These are phyloP conservation scores for Agapornis roseicollis DNA, from an alignment of 2,113 vertebrate species.

Conservation along the genomic window DNA sequence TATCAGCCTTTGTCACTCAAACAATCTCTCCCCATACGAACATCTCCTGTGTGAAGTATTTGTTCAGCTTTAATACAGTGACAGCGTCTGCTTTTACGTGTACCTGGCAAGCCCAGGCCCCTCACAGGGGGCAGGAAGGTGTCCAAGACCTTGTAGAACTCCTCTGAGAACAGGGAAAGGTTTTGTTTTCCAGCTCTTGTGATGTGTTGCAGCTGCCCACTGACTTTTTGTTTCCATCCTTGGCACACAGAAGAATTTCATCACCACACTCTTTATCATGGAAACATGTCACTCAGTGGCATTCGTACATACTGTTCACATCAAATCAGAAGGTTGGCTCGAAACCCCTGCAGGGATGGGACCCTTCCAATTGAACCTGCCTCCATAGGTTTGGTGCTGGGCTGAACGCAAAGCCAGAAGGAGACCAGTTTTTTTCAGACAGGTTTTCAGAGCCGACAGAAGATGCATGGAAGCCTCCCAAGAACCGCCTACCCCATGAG, in stretches of 20 bases:
- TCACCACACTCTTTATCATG: slow-evolving; percentile 62
- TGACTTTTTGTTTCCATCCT: slow-evolving; percentile 64
- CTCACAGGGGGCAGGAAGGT: background rate
- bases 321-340: slow-evolving; percentile 62
- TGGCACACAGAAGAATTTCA: slow-evolving; percentile 49
- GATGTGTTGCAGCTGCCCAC: slow-evolving; percentile 63
- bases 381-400: slow-evolving; percentile 42
- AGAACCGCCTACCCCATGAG: slow-evolving; percentile 59
- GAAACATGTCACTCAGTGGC: slow-evolving; percentile 63
- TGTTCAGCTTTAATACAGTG: background rate
- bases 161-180: background rate
- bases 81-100: background rate
- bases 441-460: slow-evolving; percentile 63
- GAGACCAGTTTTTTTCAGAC: slow-evolving; percentile 44
- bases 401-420: slow-evolving; percentile 57
- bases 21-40: background rate
- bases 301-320: slow-evolving; percentile 54
- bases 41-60: background rate
- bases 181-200: slow-evolving; percentile 53
- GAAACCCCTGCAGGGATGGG: slow-evolving; percentile 44
- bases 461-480: slow-evolving; percentile 63
- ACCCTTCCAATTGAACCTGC: slow-evolving; percentile 56
- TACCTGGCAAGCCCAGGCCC: background rate
- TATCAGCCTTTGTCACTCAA: slow-evolving; percentile 31
- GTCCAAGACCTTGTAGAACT: background rate